A percentile compares a stretch with the other conserved stretches of the same genome.
phyloP scores from a whole-genome alignment of 2,888 invertebrate species.

The Lasius platythorax region DNA sequence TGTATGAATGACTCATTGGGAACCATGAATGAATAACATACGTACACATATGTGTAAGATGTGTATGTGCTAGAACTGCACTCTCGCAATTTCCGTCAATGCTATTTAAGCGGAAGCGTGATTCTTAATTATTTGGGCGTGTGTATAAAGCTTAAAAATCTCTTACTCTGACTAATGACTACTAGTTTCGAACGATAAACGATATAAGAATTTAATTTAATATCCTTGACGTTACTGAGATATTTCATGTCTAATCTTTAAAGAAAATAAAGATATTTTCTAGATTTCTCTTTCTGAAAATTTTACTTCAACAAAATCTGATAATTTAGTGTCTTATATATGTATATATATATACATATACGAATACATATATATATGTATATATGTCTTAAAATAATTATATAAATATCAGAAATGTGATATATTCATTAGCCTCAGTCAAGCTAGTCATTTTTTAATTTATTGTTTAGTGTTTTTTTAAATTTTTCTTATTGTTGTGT shows the following conservation, averaged over 20 bases:
- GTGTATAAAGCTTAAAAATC: background rate
- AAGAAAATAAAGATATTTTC: background rate
- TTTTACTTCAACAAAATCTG: background rate
- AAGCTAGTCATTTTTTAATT: background rate
- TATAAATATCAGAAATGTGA: background rate
- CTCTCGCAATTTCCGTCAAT: background rate
- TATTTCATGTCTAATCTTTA: background rate
- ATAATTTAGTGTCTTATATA: too few species aligned
- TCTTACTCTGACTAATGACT: background rate
- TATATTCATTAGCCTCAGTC: background rate
- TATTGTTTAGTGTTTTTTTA: background rate
- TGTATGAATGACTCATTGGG: conserved; percentile 58
- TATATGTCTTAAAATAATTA: too few species aligned
- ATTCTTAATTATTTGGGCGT: background rate
- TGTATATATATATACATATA: too few species aligned
- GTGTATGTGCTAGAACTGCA: background rate
- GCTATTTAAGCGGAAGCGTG: background rate
- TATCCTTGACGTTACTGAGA: background rate
- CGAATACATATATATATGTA: too few species aligned
- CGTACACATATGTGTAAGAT: background rate
- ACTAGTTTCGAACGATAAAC: background rate
- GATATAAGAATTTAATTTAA: background rate
- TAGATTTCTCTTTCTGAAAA: background rate
- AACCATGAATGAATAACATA: conserved; percentile 26
- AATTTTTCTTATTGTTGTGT: background rate